These are phyloP conservation scores for Nesometra sesokonis DNA, from an alignment of 35 echinoderm and acorn worm genomes.

Conservation along the genomic window DNA sequence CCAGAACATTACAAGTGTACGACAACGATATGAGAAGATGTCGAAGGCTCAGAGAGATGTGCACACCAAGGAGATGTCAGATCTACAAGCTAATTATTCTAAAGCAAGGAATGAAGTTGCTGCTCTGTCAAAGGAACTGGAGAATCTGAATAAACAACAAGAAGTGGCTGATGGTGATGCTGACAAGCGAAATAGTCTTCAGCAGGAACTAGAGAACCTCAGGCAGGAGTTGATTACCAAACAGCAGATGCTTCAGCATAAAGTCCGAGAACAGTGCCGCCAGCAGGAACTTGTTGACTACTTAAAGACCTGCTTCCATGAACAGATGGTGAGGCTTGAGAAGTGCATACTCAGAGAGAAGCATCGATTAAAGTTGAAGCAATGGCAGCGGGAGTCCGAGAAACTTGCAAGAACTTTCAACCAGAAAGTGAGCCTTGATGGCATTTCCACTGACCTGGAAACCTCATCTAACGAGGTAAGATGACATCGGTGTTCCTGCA, in stretches of 20 bases:
- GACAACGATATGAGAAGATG: constrained; percentile 37
- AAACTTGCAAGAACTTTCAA: neutral
- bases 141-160: constrained; percentile 7
- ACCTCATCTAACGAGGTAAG: neutral
- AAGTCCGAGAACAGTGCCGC: neutral
- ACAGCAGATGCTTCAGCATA: neutral
- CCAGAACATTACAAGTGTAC: constrained; percentile 33
- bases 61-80: constrained; percentile 34
- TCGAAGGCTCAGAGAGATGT: constrained; percentile 23
- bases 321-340: neutral
- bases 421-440: neutral
- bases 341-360: neutral
- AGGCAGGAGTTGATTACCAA: neutral
- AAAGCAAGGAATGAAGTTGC: constrained; percentile 18
- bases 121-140: constrained; percentile 21
- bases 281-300: neutral
- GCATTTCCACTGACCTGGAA: neutral
- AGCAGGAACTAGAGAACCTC: neutral
- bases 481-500: neutral
- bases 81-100: constrained; percentile 13
- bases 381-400: neutral
- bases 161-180: neutral
- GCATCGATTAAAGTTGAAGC: neutral
- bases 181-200: neutral
- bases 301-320: neutral